phyloP scores from a whole-genome alignment of 2,797 vertebrate species.

The Enteromius viviparus region DNA sequence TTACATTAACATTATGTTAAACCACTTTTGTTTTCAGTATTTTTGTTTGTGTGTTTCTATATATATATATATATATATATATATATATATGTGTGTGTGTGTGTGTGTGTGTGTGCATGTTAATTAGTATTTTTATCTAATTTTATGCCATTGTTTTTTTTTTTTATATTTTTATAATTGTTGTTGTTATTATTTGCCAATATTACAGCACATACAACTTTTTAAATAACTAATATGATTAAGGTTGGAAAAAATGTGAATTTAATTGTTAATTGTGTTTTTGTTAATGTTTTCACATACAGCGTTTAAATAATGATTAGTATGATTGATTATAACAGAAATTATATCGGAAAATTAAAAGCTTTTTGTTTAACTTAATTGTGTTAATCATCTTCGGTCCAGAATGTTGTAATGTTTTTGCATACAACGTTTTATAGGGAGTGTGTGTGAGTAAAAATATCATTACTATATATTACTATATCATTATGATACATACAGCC shows the following conservation, averaged over 20 bases:
- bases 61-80: no score
- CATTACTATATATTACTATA: neutral
- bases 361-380: neutral
- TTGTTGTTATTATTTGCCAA: neutral
- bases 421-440: neutral
- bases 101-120: neutral
- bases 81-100: no score
- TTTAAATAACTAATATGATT: neutral
- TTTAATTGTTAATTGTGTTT: neutral
- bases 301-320: neutral
- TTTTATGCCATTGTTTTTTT: neutral
- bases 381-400: neutral
- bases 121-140: neutral
- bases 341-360: neutral
- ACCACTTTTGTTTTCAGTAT: neutral
- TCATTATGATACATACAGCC: neutral
- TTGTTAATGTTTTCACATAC: neutral
- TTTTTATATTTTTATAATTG: neutral
- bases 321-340: neutral
- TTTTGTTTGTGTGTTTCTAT: no score
- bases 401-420: neutral
- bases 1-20: neutral
- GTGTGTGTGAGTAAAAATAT: neutral
- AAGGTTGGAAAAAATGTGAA: neutral
- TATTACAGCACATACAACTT: neutral